phyloP scores from a whole-genome alignment of 37 sponge, comb jelly and placozoan species.

The Spongilla lacustris region DNA sequence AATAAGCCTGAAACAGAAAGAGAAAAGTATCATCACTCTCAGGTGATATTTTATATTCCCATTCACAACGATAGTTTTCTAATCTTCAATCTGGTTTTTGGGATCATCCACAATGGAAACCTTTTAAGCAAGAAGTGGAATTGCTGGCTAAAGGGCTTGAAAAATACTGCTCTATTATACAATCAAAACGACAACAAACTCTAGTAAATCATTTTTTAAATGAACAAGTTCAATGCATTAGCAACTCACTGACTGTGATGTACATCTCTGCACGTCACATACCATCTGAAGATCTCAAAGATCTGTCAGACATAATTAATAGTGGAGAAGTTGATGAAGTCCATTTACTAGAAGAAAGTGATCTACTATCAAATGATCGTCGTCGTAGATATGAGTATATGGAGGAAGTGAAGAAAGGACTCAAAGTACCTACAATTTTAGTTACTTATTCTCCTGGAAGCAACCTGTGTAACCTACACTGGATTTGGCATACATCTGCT shows the following conservation, averaged over 20 bases:
- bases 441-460: constrained; percentile 15
- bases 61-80: neutral
- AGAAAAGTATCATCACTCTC: neutral
- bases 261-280: neutral
- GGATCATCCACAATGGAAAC: neutral
- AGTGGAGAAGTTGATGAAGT: too few species aligned
- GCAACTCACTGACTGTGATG: neutral
- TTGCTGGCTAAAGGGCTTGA: neutral
- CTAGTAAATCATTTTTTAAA: neutral
- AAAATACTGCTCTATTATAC: neutral
- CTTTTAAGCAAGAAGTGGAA: neutral
- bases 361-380: constrained; percentile 16
- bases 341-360: too few species aligned
- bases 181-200: neutral
- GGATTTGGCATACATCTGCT: constrained; percentile 26
- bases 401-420: constrained; percentile 29
- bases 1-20: neutral
- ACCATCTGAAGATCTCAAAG: too few species aligned
- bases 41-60: neutral
- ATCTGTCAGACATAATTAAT: too few species aligned
- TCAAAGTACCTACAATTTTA: constrained; percentile 11
- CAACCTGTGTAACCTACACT: constrained; percentile 24
- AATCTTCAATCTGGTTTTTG: neutral
- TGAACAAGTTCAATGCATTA: neutral
- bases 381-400: constrained; percentile 11